phyloP scores from a whole-genome alignment of 2,113 vertebrate genomes.

The Lamprotornis superbus region DNA sequence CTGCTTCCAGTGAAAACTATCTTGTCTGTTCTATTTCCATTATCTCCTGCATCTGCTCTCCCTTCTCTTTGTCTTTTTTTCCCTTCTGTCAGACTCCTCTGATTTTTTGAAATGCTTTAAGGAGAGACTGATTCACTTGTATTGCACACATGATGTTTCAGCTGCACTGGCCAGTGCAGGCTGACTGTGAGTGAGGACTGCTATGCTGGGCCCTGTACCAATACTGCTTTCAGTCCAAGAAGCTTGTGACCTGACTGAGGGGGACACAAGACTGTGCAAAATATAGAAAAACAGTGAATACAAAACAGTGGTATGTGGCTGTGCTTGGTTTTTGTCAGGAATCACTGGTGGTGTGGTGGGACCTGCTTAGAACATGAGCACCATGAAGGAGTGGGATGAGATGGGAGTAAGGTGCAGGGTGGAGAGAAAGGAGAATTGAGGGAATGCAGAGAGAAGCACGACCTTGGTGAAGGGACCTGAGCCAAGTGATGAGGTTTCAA shows the following conservation, averaged over 20 bases:
- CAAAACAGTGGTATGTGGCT: neutral
- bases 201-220: neutral
- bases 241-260: neutral
- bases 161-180: neutral
- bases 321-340: neutral
- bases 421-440: neutral
- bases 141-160: neutral
- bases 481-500: fast-evolving
- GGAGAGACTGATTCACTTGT: neutral
- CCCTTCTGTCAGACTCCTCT: neutral
- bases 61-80: neutral
- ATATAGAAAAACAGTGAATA: neutral
- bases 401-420: neutral
- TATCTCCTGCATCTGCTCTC: neutral
- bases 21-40: neutral
- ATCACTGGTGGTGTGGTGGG: neutral
- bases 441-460: neutral
- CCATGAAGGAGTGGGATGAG: fast-evolving
- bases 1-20: neutral
- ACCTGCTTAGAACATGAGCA: neutral
- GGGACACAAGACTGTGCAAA: neutral
- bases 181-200: fast-evolving
- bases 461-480: neutral
- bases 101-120: neutral
- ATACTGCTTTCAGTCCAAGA: neutral